Evolutionary conservation across 1,140 invertebrate species (phyloP).

Genomic region (Caenorhabditis remanei): DNA sequence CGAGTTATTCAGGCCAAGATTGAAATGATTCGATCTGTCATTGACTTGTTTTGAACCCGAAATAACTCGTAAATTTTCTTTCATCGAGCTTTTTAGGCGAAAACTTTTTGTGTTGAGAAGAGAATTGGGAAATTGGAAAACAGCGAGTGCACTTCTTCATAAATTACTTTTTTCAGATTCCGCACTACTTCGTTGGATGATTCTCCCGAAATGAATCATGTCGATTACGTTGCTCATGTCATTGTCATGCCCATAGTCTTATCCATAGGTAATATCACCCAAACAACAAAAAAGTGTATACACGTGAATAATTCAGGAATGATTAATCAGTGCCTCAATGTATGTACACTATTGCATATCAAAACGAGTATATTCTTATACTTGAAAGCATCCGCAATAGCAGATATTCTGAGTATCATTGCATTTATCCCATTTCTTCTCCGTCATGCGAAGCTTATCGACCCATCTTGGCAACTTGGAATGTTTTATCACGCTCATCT

Average conservation of each 20-base stretch:
- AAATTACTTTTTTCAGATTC: background rate
- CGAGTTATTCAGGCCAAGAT: no score
- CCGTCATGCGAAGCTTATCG: slow-evolving; percentile 69
- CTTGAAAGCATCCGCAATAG: slow-evolving; percentile 73
- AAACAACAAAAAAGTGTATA: background rate
- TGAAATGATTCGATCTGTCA: no score
- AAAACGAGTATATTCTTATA: slow-evolving; percentile 71
- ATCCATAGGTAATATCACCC: slow-evolving; percentile 65
- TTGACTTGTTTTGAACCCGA: background rate
- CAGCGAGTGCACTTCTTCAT: no score
- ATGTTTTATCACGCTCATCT: slow-evolving; percentile 76
- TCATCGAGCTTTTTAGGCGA: no score
- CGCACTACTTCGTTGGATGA: slow-evolving; percentile 36
- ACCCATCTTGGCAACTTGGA: slow-evolving; percentile 61
- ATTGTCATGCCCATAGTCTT: slow-evolving; percentile 73
- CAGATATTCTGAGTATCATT: slow-evolving; percentile 72
- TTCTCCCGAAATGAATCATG: slow-evolving; percentile 61
- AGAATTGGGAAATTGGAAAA: no score
- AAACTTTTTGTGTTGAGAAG: no score
- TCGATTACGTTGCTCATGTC: slow-evolving; percentile 72
- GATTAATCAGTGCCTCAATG: slow-evolving; percentile 74
- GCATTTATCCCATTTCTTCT: slow-evolving; percentile 73
- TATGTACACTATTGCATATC: slow-evolving; percentile 68
- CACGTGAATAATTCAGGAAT: slow-evolving; percentile 68
- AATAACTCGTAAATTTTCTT: background rate